A percentile compares a stretch with the other conserved stretches of the same genome.
phyloP scores from a whole-genome alignment of 2,888 invertebrate genomes.

The Anodontia alba region DNA sequence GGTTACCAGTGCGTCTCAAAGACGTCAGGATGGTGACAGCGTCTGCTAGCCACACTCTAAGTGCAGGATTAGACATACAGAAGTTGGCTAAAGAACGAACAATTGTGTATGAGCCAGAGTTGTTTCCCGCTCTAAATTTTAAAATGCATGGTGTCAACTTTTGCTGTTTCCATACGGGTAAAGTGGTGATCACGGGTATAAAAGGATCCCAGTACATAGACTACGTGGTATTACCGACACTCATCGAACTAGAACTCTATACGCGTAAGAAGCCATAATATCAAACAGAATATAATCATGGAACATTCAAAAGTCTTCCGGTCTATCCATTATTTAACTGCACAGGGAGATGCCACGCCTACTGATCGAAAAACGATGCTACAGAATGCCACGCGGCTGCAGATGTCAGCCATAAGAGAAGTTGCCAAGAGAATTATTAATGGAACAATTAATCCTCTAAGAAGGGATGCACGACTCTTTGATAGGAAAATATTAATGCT shows the following conservation, averaged over 20 bases:
- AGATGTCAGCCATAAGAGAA: constrained; percentile 11
- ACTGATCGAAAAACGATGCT: constrained; percentile 15
- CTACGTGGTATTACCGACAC: constrained; percentile 12
- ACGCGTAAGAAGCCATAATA: neutral
- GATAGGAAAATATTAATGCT: constrained; percentile 17
- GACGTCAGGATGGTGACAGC: too few relatives aligned
- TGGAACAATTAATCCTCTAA: constrained; percentile 20
- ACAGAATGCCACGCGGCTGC: constrained; percentile 16
- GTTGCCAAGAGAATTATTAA: constrained; percentile 13
- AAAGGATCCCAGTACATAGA: too few relatives aligned
- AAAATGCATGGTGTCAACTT: constrained; percentile 7
- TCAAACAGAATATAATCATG: too few relatives aligned
- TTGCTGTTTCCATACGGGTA: constrained; percentile 31
- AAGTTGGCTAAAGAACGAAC: too few relatives aligned
- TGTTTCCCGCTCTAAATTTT: constrained; percentile 27
- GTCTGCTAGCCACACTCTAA: too few relatives aligned
- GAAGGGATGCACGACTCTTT: constrained; percentile 21
- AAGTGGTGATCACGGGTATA: too few relatives aligned
- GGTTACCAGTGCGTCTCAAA: too few relatives aligned
- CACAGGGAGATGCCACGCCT: neutral
- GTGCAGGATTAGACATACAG: constrained; percentile 19
- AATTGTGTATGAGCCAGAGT: too few relatives aligned
- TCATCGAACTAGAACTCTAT: constrained; percentile 24
- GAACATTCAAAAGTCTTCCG: neutral
- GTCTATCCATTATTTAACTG: neutral